Evolutionary conservation across 1,140 invertebrate species (phyloP).

Genomic region (Homalodisca vitripennis): DNA sequence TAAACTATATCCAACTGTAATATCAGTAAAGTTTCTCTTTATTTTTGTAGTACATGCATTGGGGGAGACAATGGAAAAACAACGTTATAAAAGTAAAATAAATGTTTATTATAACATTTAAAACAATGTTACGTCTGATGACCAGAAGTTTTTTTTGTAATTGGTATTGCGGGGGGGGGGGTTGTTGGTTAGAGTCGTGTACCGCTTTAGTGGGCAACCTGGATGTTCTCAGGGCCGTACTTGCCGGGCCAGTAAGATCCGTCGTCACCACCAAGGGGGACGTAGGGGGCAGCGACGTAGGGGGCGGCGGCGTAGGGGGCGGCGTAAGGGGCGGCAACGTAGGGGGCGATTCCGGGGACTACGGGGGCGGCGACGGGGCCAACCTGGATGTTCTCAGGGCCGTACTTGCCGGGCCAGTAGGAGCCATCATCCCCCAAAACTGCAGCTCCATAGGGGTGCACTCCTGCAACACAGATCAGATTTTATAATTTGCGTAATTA

Average conservation of each 20-base stretch:
- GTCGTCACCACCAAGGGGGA: slow-evolving; percentile 33
- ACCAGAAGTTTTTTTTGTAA: neutral
- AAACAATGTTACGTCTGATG: neutral
- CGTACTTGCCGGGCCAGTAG: slow-evolving; percentile 43
- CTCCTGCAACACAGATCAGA: slow-evolving; percentile 17
- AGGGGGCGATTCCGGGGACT: too few species aligned
- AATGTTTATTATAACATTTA: neutral
- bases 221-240: slow-evolving; percentile 33
- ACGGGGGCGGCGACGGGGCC: too few species aligned
- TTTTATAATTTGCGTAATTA: too few species aligned
- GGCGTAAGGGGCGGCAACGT: too few species aligned
- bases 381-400: slow-evolving; percentile 11
- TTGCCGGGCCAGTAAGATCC: slow-evolving; percentile 42
- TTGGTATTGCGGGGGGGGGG: neutral
- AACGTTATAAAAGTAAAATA: neutral
- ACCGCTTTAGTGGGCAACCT: too few species aligned
- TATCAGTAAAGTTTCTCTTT: too few species aligned
- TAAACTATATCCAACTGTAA: too few species aligned
- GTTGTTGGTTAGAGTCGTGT: too few species aligned
- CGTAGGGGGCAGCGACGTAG: slow-evolving; percentile 23
- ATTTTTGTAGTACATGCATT: neutral
- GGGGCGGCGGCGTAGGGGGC: slow-evolving; percentile 24
- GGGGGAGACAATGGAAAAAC: neutral
- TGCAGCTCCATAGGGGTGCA: slow-evolving; percentile 24
- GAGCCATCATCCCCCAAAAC: slow-evolving; percentile 37